Conservation (phyloP, 2,113 vertebrate genomes). For the Cheirogaleus medius region DNA sequence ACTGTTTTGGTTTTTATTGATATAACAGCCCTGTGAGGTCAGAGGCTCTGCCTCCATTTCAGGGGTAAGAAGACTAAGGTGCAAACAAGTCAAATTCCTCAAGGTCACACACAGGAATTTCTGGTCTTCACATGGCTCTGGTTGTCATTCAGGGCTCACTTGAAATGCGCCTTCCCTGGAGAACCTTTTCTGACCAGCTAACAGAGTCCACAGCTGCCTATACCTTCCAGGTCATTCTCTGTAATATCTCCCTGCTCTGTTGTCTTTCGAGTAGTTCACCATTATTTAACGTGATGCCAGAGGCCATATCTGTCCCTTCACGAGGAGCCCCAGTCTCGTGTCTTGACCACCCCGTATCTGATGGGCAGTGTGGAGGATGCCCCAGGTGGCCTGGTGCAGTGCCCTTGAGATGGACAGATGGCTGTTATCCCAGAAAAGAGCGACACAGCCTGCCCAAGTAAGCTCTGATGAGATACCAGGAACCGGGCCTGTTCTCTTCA, state of each 20-base stretch:
- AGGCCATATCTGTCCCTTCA: not conserved
- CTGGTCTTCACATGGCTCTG: not conserved
- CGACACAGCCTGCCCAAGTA: not conserved
- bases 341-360: not conserved
- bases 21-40: not conserved
- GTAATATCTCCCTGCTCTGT: accelerated
- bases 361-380: not conserved
- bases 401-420: not conserved
- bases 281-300: not conserved
- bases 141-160: not conserved
- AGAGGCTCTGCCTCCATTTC: not conserved
- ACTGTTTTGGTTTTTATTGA: not conserved
- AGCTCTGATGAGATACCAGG: not conserved
- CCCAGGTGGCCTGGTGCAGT: too few species aligned
- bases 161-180: not conserved
- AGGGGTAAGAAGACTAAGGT: not conserved
- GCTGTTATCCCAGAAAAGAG: not conserved
- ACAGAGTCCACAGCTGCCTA: not conserved
- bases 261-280: not conserved
- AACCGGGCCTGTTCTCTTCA: not conserved
- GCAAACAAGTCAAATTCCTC: not conserved
- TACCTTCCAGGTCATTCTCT: not conserved
- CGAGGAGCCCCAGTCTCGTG: not conserved
- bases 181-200: not conserved
- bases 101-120: not conserved